Percentiles rank a stretch among this genome's conserved stretches.
Evolutionary conservation across 2,797 vertebrate species (phyloP).

Genomic region (Esox masquinongy): DNA sequence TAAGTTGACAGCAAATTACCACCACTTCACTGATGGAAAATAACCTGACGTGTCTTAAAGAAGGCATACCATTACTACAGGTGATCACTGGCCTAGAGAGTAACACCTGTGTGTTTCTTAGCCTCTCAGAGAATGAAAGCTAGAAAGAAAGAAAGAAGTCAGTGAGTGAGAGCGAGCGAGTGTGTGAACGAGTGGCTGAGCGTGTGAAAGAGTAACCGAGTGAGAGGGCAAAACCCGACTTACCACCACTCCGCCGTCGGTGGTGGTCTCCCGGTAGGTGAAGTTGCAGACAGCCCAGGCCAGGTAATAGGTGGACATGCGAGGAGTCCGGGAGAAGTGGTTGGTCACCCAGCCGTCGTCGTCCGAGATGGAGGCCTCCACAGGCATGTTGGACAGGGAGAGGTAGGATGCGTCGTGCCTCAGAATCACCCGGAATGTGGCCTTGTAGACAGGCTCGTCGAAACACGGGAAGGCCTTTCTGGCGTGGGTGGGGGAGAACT

Average conservation of each 20-base stretch:
- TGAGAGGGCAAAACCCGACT: slow-evolving; percentile 52
- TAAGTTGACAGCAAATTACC: no score
- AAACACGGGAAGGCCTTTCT: slow-evolving; percentile 90
- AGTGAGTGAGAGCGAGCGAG: no score
- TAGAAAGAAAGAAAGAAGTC: no score
- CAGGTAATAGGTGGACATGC: slow-evolving; percentile 89
- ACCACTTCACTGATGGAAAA: no score
- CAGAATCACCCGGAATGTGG: slow-evolving; percentile 87
- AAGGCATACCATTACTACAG: no score
- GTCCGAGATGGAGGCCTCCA: slow-evolving; percentile 80
- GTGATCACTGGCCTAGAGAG: no score
- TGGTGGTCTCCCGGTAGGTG: slow-evolving; percentile 81
- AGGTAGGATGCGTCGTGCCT: slow-evolving; percentile 83
- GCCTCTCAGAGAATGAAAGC: no score
- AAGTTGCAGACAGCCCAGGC: slow-evolving; percentile 91
- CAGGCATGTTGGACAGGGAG: slow-evolving; percentile 88
- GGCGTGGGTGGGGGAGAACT: slow-evolving; percentile 87
- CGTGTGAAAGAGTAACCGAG: not conserved
- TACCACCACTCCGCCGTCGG: slow-evolving; percentile 82
- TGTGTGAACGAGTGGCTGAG: not conserved
- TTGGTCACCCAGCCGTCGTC: slow-evolving; percentile 88
- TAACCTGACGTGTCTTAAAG: no score
- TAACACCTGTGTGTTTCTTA: no score
- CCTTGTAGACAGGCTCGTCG: slow-evolving; percentile 88
- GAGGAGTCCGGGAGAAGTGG: slow-evolving; percentile 84